These are phyloP conservation scores for Hylia prasina DNA, from an alignment of 2,113 vertebrate species.

Conservation along the genomic window DNA sequence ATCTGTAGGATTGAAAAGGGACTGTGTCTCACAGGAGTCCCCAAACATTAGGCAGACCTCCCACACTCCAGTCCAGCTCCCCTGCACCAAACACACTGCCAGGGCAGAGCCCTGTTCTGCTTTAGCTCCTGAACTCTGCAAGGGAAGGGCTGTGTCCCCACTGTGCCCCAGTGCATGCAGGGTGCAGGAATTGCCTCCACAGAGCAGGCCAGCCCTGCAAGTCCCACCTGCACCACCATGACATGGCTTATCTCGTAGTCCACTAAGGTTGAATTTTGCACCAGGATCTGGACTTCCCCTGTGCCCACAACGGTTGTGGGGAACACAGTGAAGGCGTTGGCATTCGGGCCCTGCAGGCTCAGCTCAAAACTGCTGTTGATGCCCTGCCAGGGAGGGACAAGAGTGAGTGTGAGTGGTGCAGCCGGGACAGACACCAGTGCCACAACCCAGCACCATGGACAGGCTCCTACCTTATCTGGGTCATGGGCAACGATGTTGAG, in stretches of 20 bases:
- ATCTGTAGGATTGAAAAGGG: constrained; percentile 71
- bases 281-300: constrained; percentile 74
- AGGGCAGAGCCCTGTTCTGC: not conserved
- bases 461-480: constrained; percentile 76
- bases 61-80: not conserved
- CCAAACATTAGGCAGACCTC: not conserved
- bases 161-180: not conserved
- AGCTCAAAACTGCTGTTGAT: constrained; percentile 73
- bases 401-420: not conserved
- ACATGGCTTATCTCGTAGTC: constrained; percentile 77
- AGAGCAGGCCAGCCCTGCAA: not conserved
- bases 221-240: constrained; percentile 80
- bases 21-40: not conserved
- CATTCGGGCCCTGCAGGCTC: constrained; percentile 66
- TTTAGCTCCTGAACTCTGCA: not conserved
- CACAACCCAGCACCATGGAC: not conserved
- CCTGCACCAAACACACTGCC: not conserved
- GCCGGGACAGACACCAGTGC: not conserved
- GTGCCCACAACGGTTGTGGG: constrained; percentile 54
- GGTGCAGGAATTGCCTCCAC: not conserved
- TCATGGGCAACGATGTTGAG: constrained; percentile 81
- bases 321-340: constrained; percentile 75
- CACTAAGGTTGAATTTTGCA: constrained; percentile 67
- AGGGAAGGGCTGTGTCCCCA: not conserved
- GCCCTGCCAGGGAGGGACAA: constrained; percentile 56